Base-by-base conservation (phyloP, 2,888 invertebrate species). In the Stenotaenia linearis region DNA sequence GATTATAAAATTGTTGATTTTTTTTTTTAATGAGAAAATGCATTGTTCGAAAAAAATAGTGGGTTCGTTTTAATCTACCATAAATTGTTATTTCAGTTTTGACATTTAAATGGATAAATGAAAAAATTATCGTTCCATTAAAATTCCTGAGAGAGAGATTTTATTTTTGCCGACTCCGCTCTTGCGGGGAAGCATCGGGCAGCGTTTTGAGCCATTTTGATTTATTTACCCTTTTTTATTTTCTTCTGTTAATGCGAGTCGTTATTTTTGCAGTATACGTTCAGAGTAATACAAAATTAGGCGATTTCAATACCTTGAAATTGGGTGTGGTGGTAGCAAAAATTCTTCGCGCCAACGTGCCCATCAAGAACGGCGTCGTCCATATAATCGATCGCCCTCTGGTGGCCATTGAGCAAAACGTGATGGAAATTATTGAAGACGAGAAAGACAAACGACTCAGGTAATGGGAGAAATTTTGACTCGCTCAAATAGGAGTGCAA, bases 331-430 rank as follows among this genome's bases (percentile, higher is more conserved):
- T 96, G 0, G 87, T 95, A 82, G 93, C 95, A 0, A 93, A 95
- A 86, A 93, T 97, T 81, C 92, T 95, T 9, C 91, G 92, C 85
- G 93, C 93, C 37, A 96, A 97, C 86, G 96, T 97, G 82, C 96
- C 96, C 0, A 94, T 96, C 32, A 91, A 91, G 84, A 97, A 96
- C 84, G 96, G 97, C 37, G 96, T 97, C 0, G 92, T 97, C 4
- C 97, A 97, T 87, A 90, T 97, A 82, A 96, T 97, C 83, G 93
- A 95, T 84, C 90, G 94, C 82, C 96, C 96, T 0, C 89, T 97
- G 18, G 95, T 96, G 93, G 92, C 96, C 80, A 93, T 95, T 78
- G 95, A 96, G 84, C 93, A 92, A n/a, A 92, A 92, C 3, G 92
- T 96, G 81, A 91, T 91, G 82, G 92, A 95, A 86, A 93, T 95